Evolutionary conservation across 2,888 invertebrate species (phyloP), one percentile per base, ranked within the genome.

Genomic region (Lordiphosa fenestrarum): DNA sequence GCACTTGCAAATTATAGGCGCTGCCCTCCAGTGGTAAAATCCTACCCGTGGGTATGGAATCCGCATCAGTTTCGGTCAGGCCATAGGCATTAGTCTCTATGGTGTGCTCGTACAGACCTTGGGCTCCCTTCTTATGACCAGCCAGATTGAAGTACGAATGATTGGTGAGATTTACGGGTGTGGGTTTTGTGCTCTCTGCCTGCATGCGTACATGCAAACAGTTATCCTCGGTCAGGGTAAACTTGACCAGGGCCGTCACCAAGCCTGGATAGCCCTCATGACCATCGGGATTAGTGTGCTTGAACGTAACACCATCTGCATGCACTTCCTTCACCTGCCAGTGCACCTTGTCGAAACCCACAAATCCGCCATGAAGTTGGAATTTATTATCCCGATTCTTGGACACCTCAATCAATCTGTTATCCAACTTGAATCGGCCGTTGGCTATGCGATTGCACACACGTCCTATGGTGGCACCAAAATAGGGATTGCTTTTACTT

Each of bases 231-330:
- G 92, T 93, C 21, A 97, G 90, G 73, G 92, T 92, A 86, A 94
- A 97, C 0, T 91, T 91, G 0, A 94, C 92, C 47, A 92, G 93
- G 0, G 92, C 92, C 71, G 93, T 91, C 10, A 97, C 90, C 36
- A 93, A 92, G 0, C 98, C 98, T 0, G 98, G 98, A 88, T 94
- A 98, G 0, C 96, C 96, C 89, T 97, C 96, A 77, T 95, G 94
- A 7, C 93, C 93, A 71, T 95, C 94, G 1, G 92, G 91, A 23
- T 95, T 96, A 0, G 93, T 88, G 76, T 96, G 93, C 39, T 92
- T 93, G 91, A 97, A 92, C 1, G 93, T 91, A 0, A 97, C 93
- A 2, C 81, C 71, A 38, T 89, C 72, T 3, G 76, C 71, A 19
- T 70, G 53, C 10, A 66, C 21, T 10, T 71, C 54, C 0, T 10